Conservation (phyloP, 2,888 invertebrate genomes). For the Graphium colonna region DNA sequence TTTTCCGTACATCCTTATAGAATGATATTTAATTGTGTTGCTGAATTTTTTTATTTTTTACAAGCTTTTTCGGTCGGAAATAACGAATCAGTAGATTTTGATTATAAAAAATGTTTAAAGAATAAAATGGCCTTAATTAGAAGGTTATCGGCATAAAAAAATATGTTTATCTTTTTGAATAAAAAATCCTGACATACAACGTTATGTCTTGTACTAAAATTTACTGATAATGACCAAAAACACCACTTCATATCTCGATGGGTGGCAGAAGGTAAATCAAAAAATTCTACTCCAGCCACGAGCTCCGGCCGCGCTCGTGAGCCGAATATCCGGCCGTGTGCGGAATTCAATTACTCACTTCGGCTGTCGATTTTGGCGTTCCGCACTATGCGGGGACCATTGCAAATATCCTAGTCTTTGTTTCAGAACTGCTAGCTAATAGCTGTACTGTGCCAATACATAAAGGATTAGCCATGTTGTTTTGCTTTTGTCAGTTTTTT, state of each 20-base stretch:
- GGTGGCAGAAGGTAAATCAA: constrained; percentile 60
- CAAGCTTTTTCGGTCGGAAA: too few relatives aligned
- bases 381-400: constrained; percentile 27
- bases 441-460: constrained; percentile 9
- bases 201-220: too few relatives aligned
- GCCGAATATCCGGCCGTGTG: constrained; percentile 40
- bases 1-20: too few relatives aligned
- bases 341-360: constrained; percentile 66
- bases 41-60: too few relatives aligned
- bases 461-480: background rate
- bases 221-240: background rate
- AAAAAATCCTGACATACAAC: too few relatives aligned
- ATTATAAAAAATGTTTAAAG: too few relatives aligned
- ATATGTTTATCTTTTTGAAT: too few relatives aligned
- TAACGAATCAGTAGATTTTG: too few relatives aligned
- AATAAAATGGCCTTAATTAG: too few relatives aligned
- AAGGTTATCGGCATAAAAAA: too few relatives aligned
- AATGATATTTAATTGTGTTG: too few relatives aligned
- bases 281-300: constrained; percentile 67
- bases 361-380: constrained; percentile 48
- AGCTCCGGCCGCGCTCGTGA: constrained; percentile 57
- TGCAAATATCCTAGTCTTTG: constrained; percentile 45
- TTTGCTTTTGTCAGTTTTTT: background rate
- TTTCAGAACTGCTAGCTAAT: constrained; percentile 15
- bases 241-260: constrained; percentile 35